Base-by-base conservation (phyloP, 1,140 invertebrate species). In the Pteromalus puparum region DNA sequence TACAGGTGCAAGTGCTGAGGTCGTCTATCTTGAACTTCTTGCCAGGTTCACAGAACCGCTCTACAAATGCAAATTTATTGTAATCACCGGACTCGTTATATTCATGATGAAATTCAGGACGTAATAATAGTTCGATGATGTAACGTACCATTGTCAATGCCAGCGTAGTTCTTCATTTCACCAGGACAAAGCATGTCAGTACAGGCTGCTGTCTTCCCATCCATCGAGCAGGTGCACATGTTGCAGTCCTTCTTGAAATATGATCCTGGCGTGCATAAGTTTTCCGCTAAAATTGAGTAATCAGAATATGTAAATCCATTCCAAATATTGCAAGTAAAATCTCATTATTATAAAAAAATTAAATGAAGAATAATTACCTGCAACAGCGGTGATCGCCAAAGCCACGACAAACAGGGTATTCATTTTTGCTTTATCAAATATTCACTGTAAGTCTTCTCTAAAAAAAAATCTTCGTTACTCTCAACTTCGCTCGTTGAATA, bases 161-260 rank as follows among this genome's bases (percentile, higher is more conserved):
- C 24, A 61, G 1, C 5, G 3, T 72, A 72, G 26, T 72, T 72
- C 26, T 77, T 61, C 13, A 48, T 12, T 18, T 77, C 53, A 4
- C 65, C 38, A 12, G 72, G 48, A 34, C 73, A 82, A 5, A 68
- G 18, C 28, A 48, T 76, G 6, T 76, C 72, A 1, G 81, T 76
- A 48, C 81, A 82, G 34, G 61, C 61, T 1, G 81, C 73, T 0
- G 72, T 38, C 26, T 76, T 75, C n/a, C 73, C 73, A 68, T 82
- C 72, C 5, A 6, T 21, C 2, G 73, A 76, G 38, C 81, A 82
- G 7, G 12, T 68, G 28, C 81, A 82, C 1, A 10, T 6, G 18
- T 82, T 82, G 24, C 72, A 75, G 34, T 76, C 61, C 10, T 42
- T 26, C 10, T 67, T 30, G 61, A 67, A 82, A 1, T 42, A n/a